Base-by-base conservation (phyloP, 2,113 vertebrate genomes). In the Crypturellus undulatus region DNA sequence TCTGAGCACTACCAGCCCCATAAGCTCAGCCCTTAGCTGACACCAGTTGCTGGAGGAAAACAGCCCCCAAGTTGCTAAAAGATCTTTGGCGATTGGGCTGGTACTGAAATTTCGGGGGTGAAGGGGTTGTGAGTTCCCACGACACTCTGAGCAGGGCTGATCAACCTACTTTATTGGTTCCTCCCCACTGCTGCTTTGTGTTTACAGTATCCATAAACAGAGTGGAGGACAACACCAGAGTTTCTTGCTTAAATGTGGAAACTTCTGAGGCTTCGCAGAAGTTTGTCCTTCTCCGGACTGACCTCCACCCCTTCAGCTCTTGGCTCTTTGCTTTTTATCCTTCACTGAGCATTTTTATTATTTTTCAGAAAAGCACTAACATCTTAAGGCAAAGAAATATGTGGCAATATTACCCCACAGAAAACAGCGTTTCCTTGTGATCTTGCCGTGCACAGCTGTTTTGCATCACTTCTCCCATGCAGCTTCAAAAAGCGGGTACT, bases 401-500 rank as follows among this genome's bases (percentile, higher is more conserved):
- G 83, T 81, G 87, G 84, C 89, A 94, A 28, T 94, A 25, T 69
- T 76, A 47, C 91, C 90, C 28, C 73, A 34, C 30, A 64, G 73
- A 30, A 84, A 89, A 47, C 4, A 58, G 45, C 6, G 0, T 79
- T 81, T 86, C 45, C 88, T 36, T 91, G 51, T 85, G 71, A 67
- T 90, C 67, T 71, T 28, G 28, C 85, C 59, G 52, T 12, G 45
- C 85, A 42, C 96, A 94, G 91, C 87, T 94, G 91, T 11, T 94
- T 91, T 52, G 18, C 78, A 91, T 94, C 87, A 17, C 77, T 90
- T 42, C 88, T 83, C 77, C 78, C 76, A 45, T 54, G 45, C 51
- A 16, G 2, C 78, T 76, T 87, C 85, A 89, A 47, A 75, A 70
- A 68, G 38, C 67, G 82, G 45, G 49, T 38, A 0, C 83, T 60